Base-by-base conservation (phyloP, 30 jellyfish, hydroid and myxozoan species). In the Aurelia sp. region DNA sequence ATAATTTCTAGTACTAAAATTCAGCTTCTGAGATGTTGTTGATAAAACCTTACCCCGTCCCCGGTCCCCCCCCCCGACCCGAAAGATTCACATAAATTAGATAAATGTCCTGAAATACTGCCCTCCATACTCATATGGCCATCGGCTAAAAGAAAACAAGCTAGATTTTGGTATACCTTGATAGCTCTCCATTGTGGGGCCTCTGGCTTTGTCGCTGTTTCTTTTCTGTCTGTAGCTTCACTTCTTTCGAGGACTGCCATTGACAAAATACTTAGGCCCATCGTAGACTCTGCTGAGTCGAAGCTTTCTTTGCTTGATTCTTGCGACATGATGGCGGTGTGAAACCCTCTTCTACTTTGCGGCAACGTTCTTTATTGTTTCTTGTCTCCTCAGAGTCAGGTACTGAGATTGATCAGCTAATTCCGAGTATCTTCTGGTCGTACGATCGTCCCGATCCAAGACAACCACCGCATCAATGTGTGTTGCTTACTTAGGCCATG, bases 161-260 rank as follows among this genome's bases (percentile, higher is more conserved):
- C 8, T 10, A 64, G 41, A 17, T 4, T 19, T 64, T 18, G 52
- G 35, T 64, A 21, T 64, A 64, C 74, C 74, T 64, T 64, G 4
- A 64, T 64, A 15, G 55, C 74, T 64, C 55, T 37, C 74, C 74
- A 64, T 64, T 64, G 74, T 13, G 74, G 74, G 10, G 1, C 55
- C 13, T 44, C 55, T 44, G 55, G 15, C 9, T 44, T 7, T 44
- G 55, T 8, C 13, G 13, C 16, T 8, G 55, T 44, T 21, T 64
- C 41, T 0, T n/a, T 64, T 44, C 41, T 12, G 13, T 61, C 74
- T 21, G 74, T 21, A 37, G 41, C 19, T 13, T 11, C 35, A 64
- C 74, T 64, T 21, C 74, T 64, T 64, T 64, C 74, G 15, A 64
- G 18, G 6, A 64, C 74, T 17, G 74, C 74, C 74, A 64, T 21